phyloP scores from a whole-genome alignment of 2,113 vertebrate genomes.

The Halichoeres trimaculatus region DNA sequence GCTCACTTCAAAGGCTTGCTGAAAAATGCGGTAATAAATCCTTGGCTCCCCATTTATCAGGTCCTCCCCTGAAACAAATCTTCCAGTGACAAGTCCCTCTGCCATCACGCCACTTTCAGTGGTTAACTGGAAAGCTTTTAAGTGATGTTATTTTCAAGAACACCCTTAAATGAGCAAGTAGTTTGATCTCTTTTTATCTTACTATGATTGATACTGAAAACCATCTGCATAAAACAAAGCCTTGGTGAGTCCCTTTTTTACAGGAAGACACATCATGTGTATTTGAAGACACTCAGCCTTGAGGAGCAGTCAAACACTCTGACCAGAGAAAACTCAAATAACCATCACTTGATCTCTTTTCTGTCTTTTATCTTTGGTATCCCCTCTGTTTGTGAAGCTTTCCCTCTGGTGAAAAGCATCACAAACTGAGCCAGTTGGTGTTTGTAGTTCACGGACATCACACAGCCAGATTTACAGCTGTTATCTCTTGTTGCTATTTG shows the following conservation, averaged over 20 bases:
- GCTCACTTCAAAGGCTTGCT: conserved; percentile 59
- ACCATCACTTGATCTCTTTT: not conserved
- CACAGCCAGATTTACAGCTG: conserved; percentile 14
- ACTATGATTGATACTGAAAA: not conserved
- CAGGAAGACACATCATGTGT: not conserved
- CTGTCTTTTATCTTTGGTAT: not conserved
- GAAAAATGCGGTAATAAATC: conserved; percentile 63
- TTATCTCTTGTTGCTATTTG: conserved; percentile 16
- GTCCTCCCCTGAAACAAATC: conserved; percentile 45
- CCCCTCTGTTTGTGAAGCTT: too few species aligned
- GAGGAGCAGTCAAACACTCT: not conserved
- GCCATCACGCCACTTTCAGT: conserved; percentile 3
- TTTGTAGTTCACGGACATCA: not conserved
- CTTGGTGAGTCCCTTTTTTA: not conserved
- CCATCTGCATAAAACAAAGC: not conserved
- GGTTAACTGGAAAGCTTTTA: conserved; percentile 26
- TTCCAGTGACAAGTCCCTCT: conserved; percentile 20
- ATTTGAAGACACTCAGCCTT: not conserved
- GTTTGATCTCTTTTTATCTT: conserved; percentile 9
- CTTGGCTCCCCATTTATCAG: conserved; percentile 42
- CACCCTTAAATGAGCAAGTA: conserved; percentile 26
- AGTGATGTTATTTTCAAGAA: conserved; percentile 31
- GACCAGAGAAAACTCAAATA: not conserved
- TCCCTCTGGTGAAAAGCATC: conserved; percentile 2
- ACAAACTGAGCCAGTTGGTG: not conserved